A percentile compares a stretch with the other conserved stretches of the same genome.
These are phyloP conservation scores for Macrophya alboannulata DNA, from an alignment of 2,888 invertebrate species.

Conservation along the genomic window DNA sequence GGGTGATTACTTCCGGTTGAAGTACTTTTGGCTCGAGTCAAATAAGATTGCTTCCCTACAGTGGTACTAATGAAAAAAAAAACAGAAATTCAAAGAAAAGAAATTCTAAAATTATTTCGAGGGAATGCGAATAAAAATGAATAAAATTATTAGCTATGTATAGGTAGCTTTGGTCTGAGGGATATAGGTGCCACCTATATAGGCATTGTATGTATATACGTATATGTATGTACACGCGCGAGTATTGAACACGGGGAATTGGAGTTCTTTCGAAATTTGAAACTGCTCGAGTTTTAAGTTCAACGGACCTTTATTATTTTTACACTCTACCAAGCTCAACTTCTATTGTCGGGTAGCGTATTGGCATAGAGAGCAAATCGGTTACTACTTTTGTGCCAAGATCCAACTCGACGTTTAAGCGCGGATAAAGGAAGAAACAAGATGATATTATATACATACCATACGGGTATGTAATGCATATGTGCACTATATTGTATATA, in stretches of 20 bases:
- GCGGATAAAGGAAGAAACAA: constrained; percentile 7
- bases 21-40: background rate
- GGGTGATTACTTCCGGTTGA: constrained; percentile 29
- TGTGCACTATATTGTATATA: background rate
- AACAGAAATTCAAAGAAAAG: background rate
- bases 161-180: background rate
- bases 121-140: background rate
- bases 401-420: constrained; percentile 29
- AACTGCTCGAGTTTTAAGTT: constrained; percentile 38
- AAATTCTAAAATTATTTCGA: constrained; percentile 10
- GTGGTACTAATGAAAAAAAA: background rate
- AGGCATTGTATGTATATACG: too few species aligned
- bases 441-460: background rate
- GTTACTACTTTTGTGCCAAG: constrained; percentile 37
- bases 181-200: too few species aligned
- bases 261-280: constrained; percentile 45
- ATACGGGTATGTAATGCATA: too few species aligned
- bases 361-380: constrained; percentile 30
- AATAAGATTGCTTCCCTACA: background rate
- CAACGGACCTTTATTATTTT: constrained; percentile 45
- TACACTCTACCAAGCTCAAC: constrained; percentile 41
- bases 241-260: constrained; percentile 33
- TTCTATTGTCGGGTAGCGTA: constrained; percentile 43
- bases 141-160: too few species aligned
- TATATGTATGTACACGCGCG: background rate